phyloP scores from a whole-genome alignment of 2,888 invertebrate species.

The Herminia tarsipennalis region DNA sequence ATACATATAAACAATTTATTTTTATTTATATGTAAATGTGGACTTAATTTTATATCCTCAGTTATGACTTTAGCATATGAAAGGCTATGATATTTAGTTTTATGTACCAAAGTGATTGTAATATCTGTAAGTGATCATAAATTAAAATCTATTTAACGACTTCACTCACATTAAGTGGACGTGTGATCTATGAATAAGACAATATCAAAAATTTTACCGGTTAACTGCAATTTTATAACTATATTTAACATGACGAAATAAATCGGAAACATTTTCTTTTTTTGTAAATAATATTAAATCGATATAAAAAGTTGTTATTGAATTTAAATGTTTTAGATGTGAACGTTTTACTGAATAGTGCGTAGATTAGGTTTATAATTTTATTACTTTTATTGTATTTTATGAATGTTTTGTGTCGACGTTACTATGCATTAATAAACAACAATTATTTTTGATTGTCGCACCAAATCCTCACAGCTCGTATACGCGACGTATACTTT shows the following conservation, averaged over 20 bases:
- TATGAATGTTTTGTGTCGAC: slow-evolving; percentile 55
- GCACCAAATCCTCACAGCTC: slow-evolving; percentile 23
- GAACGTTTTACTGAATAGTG: slow-evolving; percentile 65
- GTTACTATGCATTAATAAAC: slow-evolving; percentile 57
- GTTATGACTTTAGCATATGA: slow-evolving; percentile 31
- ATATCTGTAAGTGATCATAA: slow-evolving; percentile 52
- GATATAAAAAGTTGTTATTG: slow-evolving; percentile 72
- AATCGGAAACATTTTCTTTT: slow-evolving; percentile 40
- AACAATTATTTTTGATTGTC: slow-evolving; percentile 27
- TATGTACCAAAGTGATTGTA: slow-evolving; percentile 77
- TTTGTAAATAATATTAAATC: slow-evolving; percentile 72
- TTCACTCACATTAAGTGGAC: slow-evolving; percentile 58
- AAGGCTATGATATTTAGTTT: slow-evolving; percentile 68
- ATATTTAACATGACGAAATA: slow-evolving; percentile 50
- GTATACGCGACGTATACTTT: slow-evolving; percentile 43
- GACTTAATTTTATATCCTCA: slow-evolving; percentile 17
- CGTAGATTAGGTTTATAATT: slow-evolving; percentile 54
- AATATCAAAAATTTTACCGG: slow-evolving; percentile 68
- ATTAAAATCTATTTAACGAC: slow-evolving; percentile 48
- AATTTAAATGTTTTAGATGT: slow-evolving; percentile 77
- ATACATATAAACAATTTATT: background rate
- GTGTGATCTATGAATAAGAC: slow-evolving; percentile 72
- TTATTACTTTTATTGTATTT: slow-evolving; percentile 60
- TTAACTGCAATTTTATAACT: slow-evolving; percentile 62
- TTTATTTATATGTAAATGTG: slow-evolving; percentile 10